These are phyloP conservation scores for Colletes gigas DNA, from an alignment of 1,140 invertebrate species.

Conservation along the genomic window DNA sequence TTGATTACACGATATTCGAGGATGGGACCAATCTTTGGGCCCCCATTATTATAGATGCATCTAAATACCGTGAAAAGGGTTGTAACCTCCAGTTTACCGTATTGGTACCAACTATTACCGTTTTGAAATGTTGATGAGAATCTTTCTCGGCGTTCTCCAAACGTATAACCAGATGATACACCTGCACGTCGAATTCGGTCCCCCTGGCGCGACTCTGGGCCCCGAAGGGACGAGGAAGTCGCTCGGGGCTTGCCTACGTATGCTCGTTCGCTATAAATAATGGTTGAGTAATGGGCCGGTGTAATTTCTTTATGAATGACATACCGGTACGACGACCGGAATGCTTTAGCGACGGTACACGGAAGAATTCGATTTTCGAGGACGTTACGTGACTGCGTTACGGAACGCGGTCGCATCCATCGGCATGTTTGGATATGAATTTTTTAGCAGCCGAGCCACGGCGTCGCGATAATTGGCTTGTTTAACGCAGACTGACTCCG, in stretches of 20 bases:
- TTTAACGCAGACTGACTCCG: not conserved
- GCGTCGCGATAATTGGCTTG: slow-evolving; percentile 24
- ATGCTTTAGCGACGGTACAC: slow-evolving; percentile 43
- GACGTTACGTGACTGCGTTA: slow-evolving; percentile 49
- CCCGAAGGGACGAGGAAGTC: slow-evolving; percentile 59
- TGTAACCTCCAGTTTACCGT: too few relatives aligned
- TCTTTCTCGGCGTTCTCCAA: not conserved
- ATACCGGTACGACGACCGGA: slow-evolving; percentile 31
- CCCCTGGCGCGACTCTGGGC: not conserved
- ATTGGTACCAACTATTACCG: too few relatives aligned
- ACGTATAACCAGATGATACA: slow-evolving; percentile 4
- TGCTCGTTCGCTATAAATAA: slow-evolving; percentile 44
- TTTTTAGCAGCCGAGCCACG: slow-evolving; percentile 19
- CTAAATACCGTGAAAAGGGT: too few relatives aligned
- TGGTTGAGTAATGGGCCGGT: slow-evolving; percentile 49
- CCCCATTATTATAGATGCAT: too few relatives aligned
- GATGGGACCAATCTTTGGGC: too few relatives aligned
- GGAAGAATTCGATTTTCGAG: slow-evolving; percentile 52
- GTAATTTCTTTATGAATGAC: slow-evolving; percentile 54
- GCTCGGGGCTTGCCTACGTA: slow-evolving; percentile 7
- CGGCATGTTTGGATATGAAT: slow-evolving; percentile 44
- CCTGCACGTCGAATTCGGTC: slow-evolving; percentile 34
- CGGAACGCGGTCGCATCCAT: slow-evolving; percentile 33
- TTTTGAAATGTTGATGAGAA: too few relatives aligned
- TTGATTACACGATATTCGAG: too few relatives aligned